These are phyloP conservation scores for Acrossocheilus wenchowensis DNA, from an alignment of 2,797 vertebrate species.

Conservation along the genomic window DNA sequence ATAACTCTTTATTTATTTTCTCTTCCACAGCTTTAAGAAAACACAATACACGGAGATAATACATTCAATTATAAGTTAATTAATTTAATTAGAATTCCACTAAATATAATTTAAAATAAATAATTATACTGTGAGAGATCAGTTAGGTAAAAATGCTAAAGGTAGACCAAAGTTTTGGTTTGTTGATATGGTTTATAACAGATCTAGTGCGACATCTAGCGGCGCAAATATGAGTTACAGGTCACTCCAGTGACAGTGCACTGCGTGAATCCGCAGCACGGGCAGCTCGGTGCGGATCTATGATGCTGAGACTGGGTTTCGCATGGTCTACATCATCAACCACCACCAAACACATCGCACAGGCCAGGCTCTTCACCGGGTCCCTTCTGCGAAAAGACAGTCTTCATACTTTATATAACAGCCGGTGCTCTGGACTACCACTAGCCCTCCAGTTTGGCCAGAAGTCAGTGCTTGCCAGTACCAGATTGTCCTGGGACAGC, in stretches of 20 bases:
- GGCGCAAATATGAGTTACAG: slow-evolving; percentile 47
- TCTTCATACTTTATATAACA: slow-evolving; percentile 35
- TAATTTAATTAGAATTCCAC: neutral
- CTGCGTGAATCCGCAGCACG: slow-evolving; percentile 3
- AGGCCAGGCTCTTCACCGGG: slow-evolving; percentile 49
- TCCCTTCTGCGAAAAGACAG: slow-evolving; percentile 39
- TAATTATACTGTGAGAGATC: neutral
- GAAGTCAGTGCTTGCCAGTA: slow-evolving; percentile 45
- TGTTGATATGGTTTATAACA: neutral
- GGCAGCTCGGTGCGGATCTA: slow-evolving; percentile 55
- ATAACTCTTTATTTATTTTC: neutral
- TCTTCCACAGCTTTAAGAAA: neutral
- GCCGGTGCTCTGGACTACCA: slow-evolving; percentile 31
- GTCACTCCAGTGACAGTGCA: neutral
- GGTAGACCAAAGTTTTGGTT: neutral
- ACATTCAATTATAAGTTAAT: neutral
- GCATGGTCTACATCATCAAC: slow-evolving; percentile 59
- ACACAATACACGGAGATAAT: neutral
- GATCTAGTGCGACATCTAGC: slow-evolving; percentile 56
- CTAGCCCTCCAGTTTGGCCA: slow-evolving; percentile 48
- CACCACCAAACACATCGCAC: slow-evolving; percentile 52
- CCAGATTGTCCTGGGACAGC: slow-evolving; percentile 54
- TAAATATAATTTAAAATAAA: neutral
- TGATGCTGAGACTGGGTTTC: slow-evolving; percentile 73
- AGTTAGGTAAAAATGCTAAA: neutral